phyloP scores from a whole-genome alignment of 35 echinoderm and acorn worm genomes.

The Amphiura filiformis region DNA sequence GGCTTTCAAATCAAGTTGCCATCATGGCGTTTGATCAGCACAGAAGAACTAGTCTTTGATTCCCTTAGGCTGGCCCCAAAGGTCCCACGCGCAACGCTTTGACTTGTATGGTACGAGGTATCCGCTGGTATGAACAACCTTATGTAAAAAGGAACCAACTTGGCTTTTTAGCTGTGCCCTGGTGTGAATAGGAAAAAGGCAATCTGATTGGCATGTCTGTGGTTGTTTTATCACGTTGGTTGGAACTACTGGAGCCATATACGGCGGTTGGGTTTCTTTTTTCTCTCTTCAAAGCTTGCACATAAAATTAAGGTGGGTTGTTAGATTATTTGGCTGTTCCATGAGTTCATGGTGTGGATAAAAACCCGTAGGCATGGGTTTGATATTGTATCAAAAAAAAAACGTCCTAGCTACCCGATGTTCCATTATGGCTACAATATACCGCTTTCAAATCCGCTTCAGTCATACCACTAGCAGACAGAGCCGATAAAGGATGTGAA shows the following conservation, averaged over 20 bases:
- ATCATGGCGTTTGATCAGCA: not conserved
- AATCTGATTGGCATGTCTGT: not conserved
- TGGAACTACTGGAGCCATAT: not conserved
- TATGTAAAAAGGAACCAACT: not conserved
- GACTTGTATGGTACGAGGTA: not conserved
- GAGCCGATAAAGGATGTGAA: not conserved
- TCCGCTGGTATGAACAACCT: not conserved
- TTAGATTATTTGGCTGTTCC: not conserved
- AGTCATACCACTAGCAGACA: not conserved
- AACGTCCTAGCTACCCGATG: not conserved
- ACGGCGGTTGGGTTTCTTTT: not conserved
- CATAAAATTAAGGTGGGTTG: not conserved
- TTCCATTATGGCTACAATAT: not conserved
- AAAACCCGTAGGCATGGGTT: not conserved
- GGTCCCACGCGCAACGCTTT: slow-evolving; percentile 3
- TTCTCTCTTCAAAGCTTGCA: not conserved
- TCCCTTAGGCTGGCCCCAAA: not conserved
- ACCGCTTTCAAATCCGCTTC: not conserved
- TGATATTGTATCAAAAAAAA: not conserved
- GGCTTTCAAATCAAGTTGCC: not conserved
- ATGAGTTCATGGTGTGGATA: not conserved
- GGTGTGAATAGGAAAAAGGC: not conserved
- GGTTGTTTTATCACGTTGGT: not conserved
- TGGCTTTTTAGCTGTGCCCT: not conserved
- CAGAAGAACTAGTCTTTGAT: not conserved